These are phyloP conservation scores for Masnerella sp. DNA, from an alignment of 2,888 invertebrate genomes.

Conservation along the genomic window DNA sequence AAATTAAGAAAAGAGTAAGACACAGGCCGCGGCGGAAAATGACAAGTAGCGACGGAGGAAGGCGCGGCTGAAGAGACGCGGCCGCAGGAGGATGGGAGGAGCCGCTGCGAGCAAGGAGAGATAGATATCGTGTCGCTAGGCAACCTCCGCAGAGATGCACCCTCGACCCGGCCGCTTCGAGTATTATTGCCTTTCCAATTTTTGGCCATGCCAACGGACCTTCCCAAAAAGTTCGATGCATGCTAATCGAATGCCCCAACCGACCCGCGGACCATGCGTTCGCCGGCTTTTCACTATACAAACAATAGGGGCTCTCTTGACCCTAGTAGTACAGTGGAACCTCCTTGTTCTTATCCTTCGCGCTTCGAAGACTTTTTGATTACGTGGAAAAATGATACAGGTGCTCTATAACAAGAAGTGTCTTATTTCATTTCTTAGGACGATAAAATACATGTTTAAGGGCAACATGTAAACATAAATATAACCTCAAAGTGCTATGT, in stretches of 20 bases:
- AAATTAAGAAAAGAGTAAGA: conserved; percentile 57
- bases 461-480: no score
- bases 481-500: no score
- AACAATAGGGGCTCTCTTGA: no score
- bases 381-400: no score
- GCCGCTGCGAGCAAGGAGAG: conserved; percentile 54
- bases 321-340: no score
- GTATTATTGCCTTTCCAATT: conserved; percentile 74
- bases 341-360: no score
- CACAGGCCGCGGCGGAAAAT: conserved; percentile 52
- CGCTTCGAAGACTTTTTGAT: no score
- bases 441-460: no score
- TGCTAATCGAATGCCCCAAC: conserved; percentile 26
- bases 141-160: conserved; percentile 70
- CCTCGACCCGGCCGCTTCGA: conserved; percentile 56
- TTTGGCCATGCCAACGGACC: conserved; percentile 62
- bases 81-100: conserved; percentile 54
- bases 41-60: conserved; percentile 38
- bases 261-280: neutral
- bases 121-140: conserved; percentile 71
- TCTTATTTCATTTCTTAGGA: no score
- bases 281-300: no score
- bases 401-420: no score
- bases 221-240: conserved; percentile 49
- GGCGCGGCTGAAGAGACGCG: conserved; percentile 54